Percentiles rank a stretch among this genome's conserved stretches.
These are phyloP conservation scores for Tribolium madens DNA, from an alignment of 1,140 invertebrate genomes.

Conservation along the genomic window DNA sequence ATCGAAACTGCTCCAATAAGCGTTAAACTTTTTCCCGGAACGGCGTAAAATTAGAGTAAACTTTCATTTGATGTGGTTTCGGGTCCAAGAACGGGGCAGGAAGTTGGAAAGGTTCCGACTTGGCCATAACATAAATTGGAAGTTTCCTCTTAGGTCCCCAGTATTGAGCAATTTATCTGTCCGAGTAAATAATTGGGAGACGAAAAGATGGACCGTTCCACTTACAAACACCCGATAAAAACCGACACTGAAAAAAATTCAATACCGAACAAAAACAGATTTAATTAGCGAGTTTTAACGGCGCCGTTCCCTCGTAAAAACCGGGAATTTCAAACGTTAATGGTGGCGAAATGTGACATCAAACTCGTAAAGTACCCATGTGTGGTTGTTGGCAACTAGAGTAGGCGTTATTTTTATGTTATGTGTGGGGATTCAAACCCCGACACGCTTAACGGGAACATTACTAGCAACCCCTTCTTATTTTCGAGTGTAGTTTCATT, in stretches of 20 bases:
- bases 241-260: neutral
- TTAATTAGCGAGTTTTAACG: conserved; percentile 13
- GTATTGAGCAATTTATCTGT: conserved; percentile 39
- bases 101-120: conserved; percentile 33
- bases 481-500: neutral
- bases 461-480: no score
- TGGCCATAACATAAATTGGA: conserved; percentile 34
- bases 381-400: neutral
- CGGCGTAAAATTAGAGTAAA: conserved; percentile 14
- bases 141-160: conserved; percentile 19
- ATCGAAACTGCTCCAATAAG: conserved; percentile 2
- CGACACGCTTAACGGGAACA: conserved; percentile 5
- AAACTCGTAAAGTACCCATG: conserved; percentile 6
- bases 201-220: conserved; percentile 29
- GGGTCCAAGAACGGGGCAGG: conserved; percentile 18
- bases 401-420: neutral
- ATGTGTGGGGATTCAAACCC: neutral
- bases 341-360: conserved; percentile 7
- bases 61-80: conserved; percentile 30
- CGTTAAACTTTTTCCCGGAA: conserved; percentile 3
- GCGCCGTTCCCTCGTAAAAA: conserved; percentile 4
- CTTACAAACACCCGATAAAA: conserved; percentile 23
- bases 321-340: conserved; percentile 13
- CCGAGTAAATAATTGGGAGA: conserved; percentile 33
- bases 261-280: neutral